Evolutionary conservation across 2,888 invertebrate species (phyloP).

Genomic region (Beris morrisii): DNA sequence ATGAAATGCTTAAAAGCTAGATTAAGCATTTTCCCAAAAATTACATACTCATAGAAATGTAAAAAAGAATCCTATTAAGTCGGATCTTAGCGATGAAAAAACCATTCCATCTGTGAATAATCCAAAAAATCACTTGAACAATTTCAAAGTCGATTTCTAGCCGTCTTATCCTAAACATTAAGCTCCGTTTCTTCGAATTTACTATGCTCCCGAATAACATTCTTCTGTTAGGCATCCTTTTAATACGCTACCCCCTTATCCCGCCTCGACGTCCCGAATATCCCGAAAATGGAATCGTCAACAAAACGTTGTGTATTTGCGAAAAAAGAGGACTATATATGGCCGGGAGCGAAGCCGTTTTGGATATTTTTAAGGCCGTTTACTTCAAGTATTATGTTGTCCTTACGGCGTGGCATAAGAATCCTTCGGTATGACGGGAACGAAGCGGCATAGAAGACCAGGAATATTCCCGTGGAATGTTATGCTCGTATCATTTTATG

Average conservation of each 20-base stretch:
- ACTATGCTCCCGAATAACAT: neutral
- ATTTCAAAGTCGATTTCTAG: slow-evolving; percentile 25
- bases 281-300: slow-evolving; percentile 10
- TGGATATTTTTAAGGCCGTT: no score
- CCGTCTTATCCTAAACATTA: slow-evolving; percentile 5
- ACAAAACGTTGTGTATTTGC: slow-evolving; percentile 1
- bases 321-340: neutral
- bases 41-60: no score
- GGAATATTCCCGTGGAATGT: neutral
- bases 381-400: no score
- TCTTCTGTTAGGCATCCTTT: neutral
- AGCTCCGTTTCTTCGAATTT: slow-evolving; percentile 7
- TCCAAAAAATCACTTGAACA: slow-evolving; percentile 15
- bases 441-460: neutral
- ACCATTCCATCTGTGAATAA: slow-evolving; percentile 17
- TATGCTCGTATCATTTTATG: slow-evolving; percentile 14
- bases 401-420: no score
- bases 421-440: no score
- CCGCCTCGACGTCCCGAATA: slow-evolving; percentile 2
- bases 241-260: neutral
- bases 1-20: no score
- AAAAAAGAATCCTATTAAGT: no score
- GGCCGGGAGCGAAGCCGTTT: neutral
- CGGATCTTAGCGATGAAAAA: neutral
- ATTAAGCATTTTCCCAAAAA: no score